These are phyloP conservation scores for Parapsyche elsis DNA, from an alignment of 1,140 invertebrate genomes.

Conservation along the genomic window DNA sequence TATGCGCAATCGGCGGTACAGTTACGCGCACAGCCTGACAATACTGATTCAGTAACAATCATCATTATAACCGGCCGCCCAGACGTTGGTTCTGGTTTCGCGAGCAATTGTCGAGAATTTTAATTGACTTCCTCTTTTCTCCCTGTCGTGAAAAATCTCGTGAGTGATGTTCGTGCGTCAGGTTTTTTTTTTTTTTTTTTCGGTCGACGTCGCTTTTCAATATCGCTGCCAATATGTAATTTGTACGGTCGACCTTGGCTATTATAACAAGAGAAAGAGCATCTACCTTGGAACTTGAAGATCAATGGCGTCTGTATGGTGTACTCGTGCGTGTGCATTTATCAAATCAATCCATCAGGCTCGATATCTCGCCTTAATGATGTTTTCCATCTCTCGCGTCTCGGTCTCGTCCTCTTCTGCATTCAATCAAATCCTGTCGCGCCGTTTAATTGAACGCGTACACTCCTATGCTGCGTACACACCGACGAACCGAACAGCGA, in stretches of 20 bases:
- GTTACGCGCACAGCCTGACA: conserved; percentile 4
- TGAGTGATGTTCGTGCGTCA: too few species aligned
- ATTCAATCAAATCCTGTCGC: conserved; percentile 4
- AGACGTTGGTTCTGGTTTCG: background rate
- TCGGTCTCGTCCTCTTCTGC: background rate
- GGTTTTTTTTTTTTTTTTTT: background rate
- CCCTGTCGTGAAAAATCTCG: background rate
- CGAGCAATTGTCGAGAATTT: conserved; percentile 26
- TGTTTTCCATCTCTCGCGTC: background rate
- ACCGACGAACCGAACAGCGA: too few species aligned
- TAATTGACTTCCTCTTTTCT: conserved; percentile 33
- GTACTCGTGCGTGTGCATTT: background rate
- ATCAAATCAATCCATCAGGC: background rate
- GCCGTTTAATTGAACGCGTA: background rate
- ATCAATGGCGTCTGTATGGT: background rate
- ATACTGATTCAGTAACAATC: conserved; percentile 28
- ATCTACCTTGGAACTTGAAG: background rate
- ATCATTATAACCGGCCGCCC: conserved; percentile 4
- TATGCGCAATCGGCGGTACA: conserved; percentile 10
- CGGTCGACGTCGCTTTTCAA: background rate
- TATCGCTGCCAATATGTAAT: conserved; percentile 4
- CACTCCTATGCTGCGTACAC: background rate
- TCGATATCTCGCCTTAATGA: background rate
- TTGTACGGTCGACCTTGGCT: background rate
- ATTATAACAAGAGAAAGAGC: background rate